A percentile compares a stretch with the other conserved stretches of the same genome.
Conservation (phyloP, 2,113 vertebrate species). For the Aspidoscelis tigris region DNA sequence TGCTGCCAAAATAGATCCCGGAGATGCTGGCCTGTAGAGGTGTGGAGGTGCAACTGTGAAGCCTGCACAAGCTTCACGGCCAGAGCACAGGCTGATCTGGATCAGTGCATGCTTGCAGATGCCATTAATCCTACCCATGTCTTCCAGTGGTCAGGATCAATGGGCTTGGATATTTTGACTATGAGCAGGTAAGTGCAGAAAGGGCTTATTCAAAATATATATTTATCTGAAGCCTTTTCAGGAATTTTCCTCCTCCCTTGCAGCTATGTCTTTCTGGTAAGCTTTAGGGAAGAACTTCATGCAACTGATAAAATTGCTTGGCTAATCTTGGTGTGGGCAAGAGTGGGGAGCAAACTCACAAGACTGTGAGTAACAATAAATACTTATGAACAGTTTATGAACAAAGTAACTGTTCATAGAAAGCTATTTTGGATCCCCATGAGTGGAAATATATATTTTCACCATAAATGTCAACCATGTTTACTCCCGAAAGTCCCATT, state of each 20-base stretch:
- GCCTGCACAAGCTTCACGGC: no score
- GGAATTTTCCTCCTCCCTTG: no score
- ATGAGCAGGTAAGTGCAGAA: no score
- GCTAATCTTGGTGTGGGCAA: neutral
- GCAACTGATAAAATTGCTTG: neutral
- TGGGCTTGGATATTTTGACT: no score
- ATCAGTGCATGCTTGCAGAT: no score
- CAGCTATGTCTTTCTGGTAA: neutral
- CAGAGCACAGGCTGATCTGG: no score
- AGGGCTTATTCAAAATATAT: neutral
- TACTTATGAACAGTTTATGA: slow-evolving; percentile 13
- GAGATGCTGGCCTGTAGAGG: no score
- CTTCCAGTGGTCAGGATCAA: no score
- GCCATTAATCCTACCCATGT: no score
- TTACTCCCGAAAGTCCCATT: slow-evolving; percentile 8
- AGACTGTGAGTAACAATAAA: slow-evolving; percentile 5
- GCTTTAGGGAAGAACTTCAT: neutral
- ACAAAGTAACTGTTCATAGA: slow-evolving; percentile 10
- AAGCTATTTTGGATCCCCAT: slow-evolving; percentile 7
- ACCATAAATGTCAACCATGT: neutral
- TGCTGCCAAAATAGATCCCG: no score
- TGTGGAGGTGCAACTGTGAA: no score
- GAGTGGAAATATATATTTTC: neutral
- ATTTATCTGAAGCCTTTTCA: neutral
- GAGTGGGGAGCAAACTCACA: neutral